Base-by-base conservation (phyloP, 2,888 invertebrate species). In the Germaria angustata region DNA sequence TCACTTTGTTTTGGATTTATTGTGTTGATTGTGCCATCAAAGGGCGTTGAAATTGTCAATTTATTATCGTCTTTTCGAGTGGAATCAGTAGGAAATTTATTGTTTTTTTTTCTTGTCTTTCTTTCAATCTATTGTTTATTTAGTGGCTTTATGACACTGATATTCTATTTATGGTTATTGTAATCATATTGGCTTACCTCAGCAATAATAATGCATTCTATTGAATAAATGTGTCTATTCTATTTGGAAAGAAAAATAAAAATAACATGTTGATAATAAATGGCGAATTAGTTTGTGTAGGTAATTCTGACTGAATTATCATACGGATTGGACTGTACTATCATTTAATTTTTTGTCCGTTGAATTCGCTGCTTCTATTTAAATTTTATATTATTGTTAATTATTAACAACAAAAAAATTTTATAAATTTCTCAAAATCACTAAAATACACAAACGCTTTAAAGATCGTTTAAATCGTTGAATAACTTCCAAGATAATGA, bases 31-130 rank as follows among this genome's bases (percentile, higher is more conserved):
- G 75, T 71, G 65, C 17, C 41, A 55, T 73, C 49, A 63, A 77
- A 68, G 71, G 80, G 65, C 72, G 76, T 81, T 77, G 71, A 78
- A 81, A 81, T 68, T 77, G 55, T 72, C 72, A 63, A 77, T 77
- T 44, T 72, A 61, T 81, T 75, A 36, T 68, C 13, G 39, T 36
- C 53, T 39, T 24, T 46, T 55, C 0, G 6, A 39, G 49, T 69
- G n/a, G 36, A 24, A 65, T 81, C 66, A 15, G 6, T 13, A 28
- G 51, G 34, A 77, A 66, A 71, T 66, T 66, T 72, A 51, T 76
- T 59, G 49, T 20, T 22, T 39, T 51, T 28, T 41, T 4, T 28
- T n/a, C n/a, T 28, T 24, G 11, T 49, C 28, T 41, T n/a, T n/a
- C n/a, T n/a, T n/a, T n/a, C n/a, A 20, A 34, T 7, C 17, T 34